Percentiles rank a stretch among this genome's conserved stretches.
phyloP scores from a whole-genome alignment of 2,797 vertebrate genomes.

The Dermochelys coriacea region DNA sequence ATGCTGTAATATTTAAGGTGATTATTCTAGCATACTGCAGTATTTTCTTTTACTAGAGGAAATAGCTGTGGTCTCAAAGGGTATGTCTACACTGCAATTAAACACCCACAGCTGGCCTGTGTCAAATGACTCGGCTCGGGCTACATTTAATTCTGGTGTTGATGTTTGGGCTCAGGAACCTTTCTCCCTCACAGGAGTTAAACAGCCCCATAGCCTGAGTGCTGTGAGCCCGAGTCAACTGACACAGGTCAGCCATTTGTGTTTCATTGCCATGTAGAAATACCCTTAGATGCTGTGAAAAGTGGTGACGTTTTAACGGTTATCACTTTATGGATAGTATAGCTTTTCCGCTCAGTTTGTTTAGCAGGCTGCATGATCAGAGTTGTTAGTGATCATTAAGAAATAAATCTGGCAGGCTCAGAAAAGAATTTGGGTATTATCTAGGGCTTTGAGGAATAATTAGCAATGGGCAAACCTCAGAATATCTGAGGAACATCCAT shows the following conservation, averaged over 20 bases:
- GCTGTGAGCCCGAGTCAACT: neutral
- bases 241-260: neutral
- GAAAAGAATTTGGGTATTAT: neutral
- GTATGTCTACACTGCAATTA: neutral
- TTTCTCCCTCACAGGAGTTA: neutral
- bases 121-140: neutral
- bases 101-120: neutral
- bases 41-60: neutral
- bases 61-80: neutral
- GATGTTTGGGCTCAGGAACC: neutral
- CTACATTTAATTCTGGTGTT: neutral
- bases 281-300: neutral
- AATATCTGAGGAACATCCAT: neutral
- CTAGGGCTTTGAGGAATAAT: neutral
- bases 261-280: neutral
- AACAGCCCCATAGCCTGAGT: neutral
- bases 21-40: neutral
- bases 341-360: neutral
- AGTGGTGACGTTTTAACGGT: neutral
- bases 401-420: neutral
- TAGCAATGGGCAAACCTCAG: neutral
- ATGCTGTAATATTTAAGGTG: conserved; percentile 43
- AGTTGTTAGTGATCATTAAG: neutral
- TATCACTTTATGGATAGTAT: neutral
- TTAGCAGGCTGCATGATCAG: neutral